Conservation (phyloP, 2,888 invertebrate species). For the Hyposoter didymator region DNA sequence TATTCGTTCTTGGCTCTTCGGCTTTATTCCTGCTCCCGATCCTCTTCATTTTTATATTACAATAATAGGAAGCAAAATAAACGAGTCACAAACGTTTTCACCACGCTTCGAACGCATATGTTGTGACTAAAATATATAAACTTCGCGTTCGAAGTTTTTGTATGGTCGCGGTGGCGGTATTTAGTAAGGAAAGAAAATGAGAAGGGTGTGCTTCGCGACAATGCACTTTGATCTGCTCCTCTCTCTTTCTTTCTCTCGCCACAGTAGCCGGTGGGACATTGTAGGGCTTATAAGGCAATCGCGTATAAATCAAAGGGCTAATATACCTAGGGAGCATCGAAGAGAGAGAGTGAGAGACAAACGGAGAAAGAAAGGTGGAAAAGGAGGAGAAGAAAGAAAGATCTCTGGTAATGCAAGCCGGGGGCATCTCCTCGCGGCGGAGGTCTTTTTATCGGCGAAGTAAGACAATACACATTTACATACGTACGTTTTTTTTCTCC, state of each 20-base stretch:
- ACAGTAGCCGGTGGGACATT: conserved; percentile 73
- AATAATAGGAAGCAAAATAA: conserved; percentile 38
- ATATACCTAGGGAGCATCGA: conserved; percentile 76
- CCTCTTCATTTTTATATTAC: conserved; percentile 47
- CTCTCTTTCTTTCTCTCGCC: conserved; percentile 51
- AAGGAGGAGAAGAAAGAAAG: conserved; percentile 38
- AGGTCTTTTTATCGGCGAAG: conserved; percentile 81
- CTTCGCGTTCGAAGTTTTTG: conserved; percentile 9
- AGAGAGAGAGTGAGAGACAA: conserved; percentile 23
- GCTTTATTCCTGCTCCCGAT: conserved; percentile 20
- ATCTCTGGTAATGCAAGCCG: conserved; percentile 78
- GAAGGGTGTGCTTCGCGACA: conserved; percentile 31
- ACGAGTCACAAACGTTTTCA: conserved; percentile 32
- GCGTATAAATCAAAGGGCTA: conserved; percentile 83
- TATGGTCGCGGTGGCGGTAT: conserved; percentile 7
- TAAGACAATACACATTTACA: conserved; percentile 83
- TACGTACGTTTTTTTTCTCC: conserved; percentile 71
- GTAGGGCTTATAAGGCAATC: conserved; percentile 82
- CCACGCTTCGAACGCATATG: conserved; percentile 11
- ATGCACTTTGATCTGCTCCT: conserved; percentile 32
- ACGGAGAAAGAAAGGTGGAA: conserved; percentile 24
- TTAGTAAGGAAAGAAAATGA: conserved; percentile 51
- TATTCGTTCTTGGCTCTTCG: conserved; percentile 27
- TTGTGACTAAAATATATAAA: conserved; percentile 23
- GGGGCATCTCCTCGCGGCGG: conserved; percentile 72